Conservation (phyloP, 2,888 invertebrate genomes). For the Venusia cambrica region DNA sequence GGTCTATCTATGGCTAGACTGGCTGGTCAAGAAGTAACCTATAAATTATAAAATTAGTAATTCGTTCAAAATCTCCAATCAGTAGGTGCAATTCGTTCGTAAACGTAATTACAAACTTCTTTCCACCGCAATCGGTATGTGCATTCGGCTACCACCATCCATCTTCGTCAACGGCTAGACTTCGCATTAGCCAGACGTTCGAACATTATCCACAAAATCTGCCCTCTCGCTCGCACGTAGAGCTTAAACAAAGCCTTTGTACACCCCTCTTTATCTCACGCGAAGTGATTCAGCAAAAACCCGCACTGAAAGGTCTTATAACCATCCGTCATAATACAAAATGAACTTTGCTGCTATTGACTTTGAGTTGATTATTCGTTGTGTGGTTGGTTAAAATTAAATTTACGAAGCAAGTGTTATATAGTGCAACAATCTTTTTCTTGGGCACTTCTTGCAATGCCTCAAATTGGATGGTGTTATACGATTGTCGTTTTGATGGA, state of each 20-base stretch:
- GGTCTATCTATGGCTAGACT: too few relatives aligned
- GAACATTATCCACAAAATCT: conserved; percentile 36
- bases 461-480: conserved; percentile 56
- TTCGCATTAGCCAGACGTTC: conserved; percentile 63
- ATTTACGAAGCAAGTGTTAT: conserved; percentile 64
- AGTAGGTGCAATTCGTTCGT: conserved; percentile 4
- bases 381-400: conserved; percentile 45
- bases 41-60: too few relatives aligned
- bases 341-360: neutral
- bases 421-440: conserved; percentile 65
- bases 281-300: conserved; percentile 67
- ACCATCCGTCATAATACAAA: conserved; percentile 19
- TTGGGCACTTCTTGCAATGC: conserved; percentile 47
- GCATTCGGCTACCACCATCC: conserved; percentile 68
- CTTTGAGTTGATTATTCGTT: conserved; percentile 22
- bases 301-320: conserved; percentile 47
- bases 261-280: conserved; percentile 51
- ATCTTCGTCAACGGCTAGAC: conserved; percentile 74
- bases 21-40: too few relatives aligned
- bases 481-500: conserved; percentile 47
- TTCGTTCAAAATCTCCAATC: too few relatives aligned
- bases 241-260: conserved; percentile 38
- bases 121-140: conserved; percentile 40
- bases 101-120: conserved; percentile 33
- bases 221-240: conserved; percentile 47